Percentiles rank a stretch among this genome's conserved stretches.
Evolutionary conservation across 2,888 invertebrate species (phyloP).

Genomic region (Macaria notata): DNA sequence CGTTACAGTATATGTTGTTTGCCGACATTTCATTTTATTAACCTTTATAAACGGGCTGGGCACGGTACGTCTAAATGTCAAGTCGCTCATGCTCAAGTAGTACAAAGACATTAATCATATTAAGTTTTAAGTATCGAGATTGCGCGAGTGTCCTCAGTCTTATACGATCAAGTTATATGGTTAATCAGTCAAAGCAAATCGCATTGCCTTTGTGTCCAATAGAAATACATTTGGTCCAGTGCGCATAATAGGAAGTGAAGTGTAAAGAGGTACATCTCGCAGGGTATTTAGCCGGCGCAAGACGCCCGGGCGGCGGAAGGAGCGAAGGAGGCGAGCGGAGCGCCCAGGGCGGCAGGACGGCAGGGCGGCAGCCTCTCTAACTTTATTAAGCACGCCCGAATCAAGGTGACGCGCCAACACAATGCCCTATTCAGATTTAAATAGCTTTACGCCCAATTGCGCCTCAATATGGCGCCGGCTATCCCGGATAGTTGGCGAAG

Average conservation of each 20-base stretch:
- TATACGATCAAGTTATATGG: slow-evolving; percentile 18
- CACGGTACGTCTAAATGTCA: too few species aligned
- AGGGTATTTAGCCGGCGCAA: slow-evolving; percentile 60
- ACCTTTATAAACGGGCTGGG: too few species aligned
- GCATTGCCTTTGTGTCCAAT: slow-evolving; percentile 40
- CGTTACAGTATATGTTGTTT: too few species aligned
- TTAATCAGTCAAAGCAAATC: slow-evolving; percentile 23
- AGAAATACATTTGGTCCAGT: slow-evolving; percentile 39
- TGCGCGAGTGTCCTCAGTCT: not conserved
- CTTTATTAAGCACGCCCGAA: slow-evolving; percentile 75
- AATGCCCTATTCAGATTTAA: slow-evolving; percentile 81
- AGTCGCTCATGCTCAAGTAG: too few species aligned
- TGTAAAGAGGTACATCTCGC: slow-evolving; percentile 44
- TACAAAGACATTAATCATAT: too few species aligned
- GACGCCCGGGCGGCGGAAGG: slow-evolving; percentile 54
- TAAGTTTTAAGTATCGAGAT: too few species aligned
- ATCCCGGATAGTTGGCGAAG: slow-evolving; percentile 61
- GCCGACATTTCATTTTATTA: too few species aligned
- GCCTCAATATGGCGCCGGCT: slow-evolving; percentile 73
- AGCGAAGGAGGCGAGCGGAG: slow-evolving; percentile 38
- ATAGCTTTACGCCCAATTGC: slow-evolving; percentile 82
- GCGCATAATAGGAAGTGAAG: slow-evolving; percentile 50
- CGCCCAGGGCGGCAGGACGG: slow-evolving; percentile 35
- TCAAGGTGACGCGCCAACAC: slow-evolving; percentile 78
- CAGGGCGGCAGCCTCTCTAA: slow-evolving; percentile 65